Percentiles rank a stretch among this genome's conserved stretches.
Evolutionary conservation across 2,113 vertebrate species (phyloP).

Genomic region (Oncorhynchus mykiss): DNA sequence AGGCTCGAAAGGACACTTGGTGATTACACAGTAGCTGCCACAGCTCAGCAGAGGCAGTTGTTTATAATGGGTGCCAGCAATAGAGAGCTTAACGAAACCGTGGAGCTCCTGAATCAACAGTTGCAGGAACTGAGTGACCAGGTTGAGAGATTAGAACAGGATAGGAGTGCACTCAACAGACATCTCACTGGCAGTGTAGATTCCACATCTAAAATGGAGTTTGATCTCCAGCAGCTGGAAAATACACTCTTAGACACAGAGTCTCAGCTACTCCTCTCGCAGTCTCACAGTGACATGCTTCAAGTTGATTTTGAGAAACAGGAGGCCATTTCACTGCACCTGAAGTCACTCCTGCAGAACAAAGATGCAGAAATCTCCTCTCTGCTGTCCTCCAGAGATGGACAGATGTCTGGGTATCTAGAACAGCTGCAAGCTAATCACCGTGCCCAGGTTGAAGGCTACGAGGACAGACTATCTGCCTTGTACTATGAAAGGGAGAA

Average conservation of each 20-base stretch:
- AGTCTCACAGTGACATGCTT: conserved; percentile 66
- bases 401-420: conserved; percentile 81
- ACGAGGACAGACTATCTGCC: conserved; percentile 71
- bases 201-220: conserved; percentile 53
- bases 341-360: conserved; percentile 78
- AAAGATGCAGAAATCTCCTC: conserved; percentile 85
- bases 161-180: conserved; percentile 65
- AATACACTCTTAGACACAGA: conserved; percentile 64
- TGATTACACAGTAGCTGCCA: conserved; percentile 70
- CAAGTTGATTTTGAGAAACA: conserved; percentile 79
- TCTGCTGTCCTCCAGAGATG: conserved; percentile 79
- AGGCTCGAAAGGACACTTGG: conserved; percentile 69
- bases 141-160: conserved; percentile 66
- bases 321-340: conserved; percentile 74
- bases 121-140: conserved; percentile 66
- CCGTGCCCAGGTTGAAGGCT: conserved; percentile 69
- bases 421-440: conserved; percentile 77
- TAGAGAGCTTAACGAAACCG: conserved; percentile 52
- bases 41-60: conserved; percentile 71
- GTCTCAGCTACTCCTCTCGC: conserved; percentile 65
- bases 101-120: conserved; percentile 60
- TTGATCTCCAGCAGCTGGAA: conserved; percentile 67
- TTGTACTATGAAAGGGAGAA: conserved; percentile 68
- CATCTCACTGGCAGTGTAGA: conserved; percentile 66
- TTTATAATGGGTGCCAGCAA: conserved; percentile 77